Conservation (phyloP, 2,888 invertebrate genomes). For the Chorisops tibialis region DNA sequence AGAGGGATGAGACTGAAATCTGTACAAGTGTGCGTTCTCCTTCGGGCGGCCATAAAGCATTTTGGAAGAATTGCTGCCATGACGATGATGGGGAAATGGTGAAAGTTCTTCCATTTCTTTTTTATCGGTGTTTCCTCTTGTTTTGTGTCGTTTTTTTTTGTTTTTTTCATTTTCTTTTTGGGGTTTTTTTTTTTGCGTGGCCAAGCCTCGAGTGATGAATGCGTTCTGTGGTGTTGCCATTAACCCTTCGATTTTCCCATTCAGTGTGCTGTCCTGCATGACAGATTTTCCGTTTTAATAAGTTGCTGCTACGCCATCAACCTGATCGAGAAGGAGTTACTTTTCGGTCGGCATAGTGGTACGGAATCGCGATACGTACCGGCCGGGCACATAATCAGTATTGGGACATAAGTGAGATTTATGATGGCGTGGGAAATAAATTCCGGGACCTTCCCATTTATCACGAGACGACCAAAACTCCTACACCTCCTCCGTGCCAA, state of each 20-base stretch:
- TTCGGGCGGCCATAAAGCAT: constrained; percentile 33
- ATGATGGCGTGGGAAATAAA: constrained; percentile 26
- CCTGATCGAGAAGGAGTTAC: constrained; percentile 17
- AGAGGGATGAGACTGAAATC: background rate
- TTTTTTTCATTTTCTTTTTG: background rate
- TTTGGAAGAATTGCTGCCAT: background rate
- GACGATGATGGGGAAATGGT: background rate
- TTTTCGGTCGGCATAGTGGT: background rate
- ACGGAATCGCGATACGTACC: background rate
- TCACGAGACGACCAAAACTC: constrained; percentile 21
- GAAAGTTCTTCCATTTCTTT: constrained; percentile 17
- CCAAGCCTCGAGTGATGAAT: background rate
- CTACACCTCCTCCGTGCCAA: constrained; percentile 1
- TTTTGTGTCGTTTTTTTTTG: background rate
- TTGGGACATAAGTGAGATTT: constrained; percentile 28
- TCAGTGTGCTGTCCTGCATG: constrained; percentile 14
- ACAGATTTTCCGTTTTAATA: constrained; percentile 18
- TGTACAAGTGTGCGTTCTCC: constrained; percentile 21
- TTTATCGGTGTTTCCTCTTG: background rate
- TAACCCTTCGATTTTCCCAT: constrained; percentile 22
- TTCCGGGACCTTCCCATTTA: constrained; percentile 24
- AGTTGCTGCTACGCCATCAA: constrained; percentile 10
- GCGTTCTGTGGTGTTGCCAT: constrained; percentile 14
- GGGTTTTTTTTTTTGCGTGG: background rate
- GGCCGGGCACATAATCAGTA: constrained; percentile 22